Evolutionary conservation across 1,140 invertebrate species (phyloP).

Genomic region (Apis cerana): DNA sequence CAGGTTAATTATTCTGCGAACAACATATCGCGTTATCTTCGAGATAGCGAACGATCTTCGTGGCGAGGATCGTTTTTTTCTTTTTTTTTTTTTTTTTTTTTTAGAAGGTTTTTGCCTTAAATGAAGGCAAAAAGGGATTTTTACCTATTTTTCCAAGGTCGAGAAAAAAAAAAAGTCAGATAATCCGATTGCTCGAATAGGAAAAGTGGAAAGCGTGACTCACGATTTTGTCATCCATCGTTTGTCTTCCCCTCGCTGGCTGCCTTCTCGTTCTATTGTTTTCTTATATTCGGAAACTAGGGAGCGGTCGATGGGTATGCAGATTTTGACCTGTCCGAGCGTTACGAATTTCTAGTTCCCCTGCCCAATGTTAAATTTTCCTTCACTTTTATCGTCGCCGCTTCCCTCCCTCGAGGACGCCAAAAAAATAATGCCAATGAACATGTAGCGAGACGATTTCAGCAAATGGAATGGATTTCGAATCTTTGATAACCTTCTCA

Average conservation of each 20-base stretch:
- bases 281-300: background rate
- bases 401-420: background rate
- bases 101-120: too few relatives aligned
- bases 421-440: background rate
- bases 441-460: background rate
- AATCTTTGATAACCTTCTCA: too few relatives aligned
- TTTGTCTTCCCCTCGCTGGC: slow-evolving; percentile 23
- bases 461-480: too few relatives aligned
- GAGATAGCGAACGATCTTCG: slow-evolving; percentile 10
- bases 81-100: background rate
- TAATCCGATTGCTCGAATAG: slow-evolving; percentile 29
- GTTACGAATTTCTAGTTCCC: background rate
- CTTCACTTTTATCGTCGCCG: slow-evolving; percentile 2
- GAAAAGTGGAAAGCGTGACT: slow-evolving; percentile 58
- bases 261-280: slow-evolving; percentile 35
- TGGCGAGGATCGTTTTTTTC: too few relatives aligned
- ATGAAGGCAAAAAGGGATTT: background rate
- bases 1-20: slow-evolving; percentile 43
- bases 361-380: background rate
- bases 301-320: slow-evolving; percentile 35
- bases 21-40: slow-evolving; percentile 12
- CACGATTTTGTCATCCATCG: slow-evolving; percentile 25
- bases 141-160: background rate
- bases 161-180: background rate
- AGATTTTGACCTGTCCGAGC: slow-evolving; percentile 57